Conservation (phyloP, 2,797 vertebrate species). For the Danio jaintianensis region DNA sequence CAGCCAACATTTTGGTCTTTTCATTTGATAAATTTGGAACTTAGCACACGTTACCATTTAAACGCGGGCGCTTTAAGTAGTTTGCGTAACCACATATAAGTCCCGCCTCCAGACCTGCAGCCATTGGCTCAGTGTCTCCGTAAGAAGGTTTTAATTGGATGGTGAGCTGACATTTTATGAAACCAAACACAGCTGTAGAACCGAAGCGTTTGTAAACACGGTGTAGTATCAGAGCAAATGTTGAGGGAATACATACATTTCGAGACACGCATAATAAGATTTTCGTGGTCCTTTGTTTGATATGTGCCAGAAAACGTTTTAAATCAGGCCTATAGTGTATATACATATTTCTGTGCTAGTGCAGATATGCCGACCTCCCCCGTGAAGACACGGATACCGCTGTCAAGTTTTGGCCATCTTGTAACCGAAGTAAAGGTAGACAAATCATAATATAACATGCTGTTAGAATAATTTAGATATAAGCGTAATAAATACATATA, state of each 20-base stretch:
- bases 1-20: not conserved
- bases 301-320: not conserved
- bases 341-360: not conserved
- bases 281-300: not conserved
- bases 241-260: not conserved
- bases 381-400: constrained; percentile 71
- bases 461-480: not conserved
- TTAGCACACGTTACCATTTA: not conserved
- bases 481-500: not conserved
- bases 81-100: constrained; percentile 49
- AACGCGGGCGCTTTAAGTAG: not conserved
- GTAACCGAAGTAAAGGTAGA: constrained; percentile 75
- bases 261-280: not conserved
- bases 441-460: not conserved
- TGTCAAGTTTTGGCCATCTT: constrained; percentile 75
- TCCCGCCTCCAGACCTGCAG: constrained; percentile 49
- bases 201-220: not conserved
- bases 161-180: constrained; percentile 18
- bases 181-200: constrained; percentile 16
- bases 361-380: constrained; percentile 73
- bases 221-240: too few relatives aligned
- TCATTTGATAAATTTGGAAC: not conserved
- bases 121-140: constrained; percentile 51
- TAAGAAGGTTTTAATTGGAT: constrained; percentile 59
- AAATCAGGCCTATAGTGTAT: not conserved